phyloP scores from a whole-genome alignment of 2,113 vertebrate species.

The Halichoerus grypus region DNA sequence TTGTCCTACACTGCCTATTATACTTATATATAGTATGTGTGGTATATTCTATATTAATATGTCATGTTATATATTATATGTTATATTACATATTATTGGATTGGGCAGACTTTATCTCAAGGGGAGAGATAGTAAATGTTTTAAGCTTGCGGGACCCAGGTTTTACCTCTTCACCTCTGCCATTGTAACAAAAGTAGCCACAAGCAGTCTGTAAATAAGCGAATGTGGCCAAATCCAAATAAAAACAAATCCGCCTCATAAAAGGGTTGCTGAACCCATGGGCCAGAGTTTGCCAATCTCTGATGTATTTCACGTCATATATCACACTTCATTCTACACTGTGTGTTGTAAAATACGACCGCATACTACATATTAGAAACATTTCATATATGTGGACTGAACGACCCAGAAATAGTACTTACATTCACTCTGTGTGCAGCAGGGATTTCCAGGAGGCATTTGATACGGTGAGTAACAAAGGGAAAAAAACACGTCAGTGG shows the following conservation, averaged over 20 bases:
- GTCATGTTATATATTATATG: not conserved
- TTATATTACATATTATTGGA: not conserved
- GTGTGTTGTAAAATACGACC: not conserved
- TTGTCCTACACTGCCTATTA: too few relatives aligned
- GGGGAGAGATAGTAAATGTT: not conserved
- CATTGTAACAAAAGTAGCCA: not conserved
- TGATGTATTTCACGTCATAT: not conserved
- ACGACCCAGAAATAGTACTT: not conserved
- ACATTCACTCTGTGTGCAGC: not conserved
- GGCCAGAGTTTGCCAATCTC: not conserved
- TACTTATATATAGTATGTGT: not conserved
- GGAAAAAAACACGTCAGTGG: too few relatives aligned
- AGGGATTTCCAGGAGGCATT: not conserved
- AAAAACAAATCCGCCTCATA: not conserved
- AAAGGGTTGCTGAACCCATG: not conserved
- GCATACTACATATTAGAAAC: not conserved
- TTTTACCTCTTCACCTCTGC: not conserved
- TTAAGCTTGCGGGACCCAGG: not conserved
- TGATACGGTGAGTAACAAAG: not conserved
- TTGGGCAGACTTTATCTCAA: not conserved
- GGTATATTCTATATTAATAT: not conserved
- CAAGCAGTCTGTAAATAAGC: not conserved
- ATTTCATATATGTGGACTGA: not conserved
- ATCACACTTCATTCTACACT: not conserved
- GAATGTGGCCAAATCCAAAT: not conserved